These are phyloP conservation scores for Turnix velox DNA, from an alignment of 2,113 vertebrate genomes.

Conservation along the genomic window DNA sequence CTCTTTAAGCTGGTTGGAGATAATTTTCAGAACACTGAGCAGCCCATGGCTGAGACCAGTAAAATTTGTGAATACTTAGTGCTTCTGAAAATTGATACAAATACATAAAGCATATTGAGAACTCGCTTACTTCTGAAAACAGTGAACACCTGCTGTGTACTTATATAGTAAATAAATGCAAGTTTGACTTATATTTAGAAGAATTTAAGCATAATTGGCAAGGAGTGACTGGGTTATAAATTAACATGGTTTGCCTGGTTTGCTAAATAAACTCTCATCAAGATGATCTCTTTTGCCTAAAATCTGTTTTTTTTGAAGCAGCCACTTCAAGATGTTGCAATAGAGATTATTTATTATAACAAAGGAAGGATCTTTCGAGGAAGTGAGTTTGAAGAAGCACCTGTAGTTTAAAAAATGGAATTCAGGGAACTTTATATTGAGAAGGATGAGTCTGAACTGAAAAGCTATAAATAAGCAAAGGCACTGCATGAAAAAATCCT, in stretches of 20 bases:
- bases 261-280: not conserved
- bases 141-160: not conserved
- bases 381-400: not conserved
- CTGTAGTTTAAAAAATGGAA: not conserved
- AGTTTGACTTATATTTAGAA: not conserved
- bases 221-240: not conserved
- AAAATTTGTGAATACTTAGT: not conserved
- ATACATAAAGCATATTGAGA: not conserved
- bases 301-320: not conserved
- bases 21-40: not conserved
- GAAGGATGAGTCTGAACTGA: not conserved
- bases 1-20: not conserved
- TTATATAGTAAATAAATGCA: not conserved
- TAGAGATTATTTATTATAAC: not conserved
- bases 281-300: fast-evolving
- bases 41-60: not conserved
- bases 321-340: not conserved
- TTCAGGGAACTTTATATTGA: not conserved
- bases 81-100: not conserved
- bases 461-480: not conserved
- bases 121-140: not conserved
- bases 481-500: constrained; percentile 25
- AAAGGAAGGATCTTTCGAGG: not conserved
- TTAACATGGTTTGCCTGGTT: not conserved
- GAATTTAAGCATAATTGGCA: not conserved